Conservation (phyloP, 2,888 invertebrate genomes). For the Bursaphelenchus okinawaensis region DNA sequence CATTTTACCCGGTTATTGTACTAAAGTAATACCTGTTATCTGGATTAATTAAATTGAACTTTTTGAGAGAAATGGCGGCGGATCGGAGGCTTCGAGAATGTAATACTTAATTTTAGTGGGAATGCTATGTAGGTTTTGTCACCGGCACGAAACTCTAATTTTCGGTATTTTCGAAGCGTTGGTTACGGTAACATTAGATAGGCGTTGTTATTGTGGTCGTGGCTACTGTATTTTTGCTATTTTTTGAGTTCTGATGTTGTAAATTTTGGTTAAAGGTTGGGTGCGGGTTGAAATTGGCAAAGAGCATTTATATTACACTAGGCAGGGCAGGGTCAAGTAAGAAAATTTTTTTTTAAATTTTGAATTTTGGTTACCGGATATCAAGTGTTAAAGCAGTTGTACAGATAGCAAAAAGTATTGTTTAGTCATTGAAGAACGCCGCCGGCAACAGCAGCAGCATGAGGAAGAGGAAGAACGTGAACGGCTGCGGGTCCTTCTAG, state of each 20-base stretch:
- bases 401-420: neutral
- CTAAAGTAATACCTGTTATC: neutral
- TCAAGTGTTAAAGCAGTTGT: neutral
- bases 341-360: neutral
- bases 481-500: neutral
- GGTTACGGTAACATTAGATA: neutral
- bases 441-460: neutral
- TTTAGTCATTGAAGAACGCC: neutral
- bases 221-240: too few relatives aligned
- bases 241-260: neutral
- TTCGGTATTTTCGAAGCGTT: neutral
- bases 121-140: conserved; percentile 22
- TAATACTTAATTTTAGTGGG: conserved; percentile 23
- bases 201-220: neutral
- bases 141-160: neutral
- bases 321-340: neutral
- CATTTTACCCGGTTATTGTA: neutral
- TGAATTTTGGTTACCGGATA: neutral
- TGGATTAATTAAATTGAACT: neutral
- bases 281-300: too few relatives aligned
- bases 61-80: too few relatives aligned
- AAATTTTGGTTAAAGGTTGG: neutral
- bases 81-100: neutral
- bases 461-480: neutral
- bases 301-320: neutral